Conservation (phyloP, 35 echinoderm and acorn worm genomes). For the Ophiothrix spiculata region DNA sequence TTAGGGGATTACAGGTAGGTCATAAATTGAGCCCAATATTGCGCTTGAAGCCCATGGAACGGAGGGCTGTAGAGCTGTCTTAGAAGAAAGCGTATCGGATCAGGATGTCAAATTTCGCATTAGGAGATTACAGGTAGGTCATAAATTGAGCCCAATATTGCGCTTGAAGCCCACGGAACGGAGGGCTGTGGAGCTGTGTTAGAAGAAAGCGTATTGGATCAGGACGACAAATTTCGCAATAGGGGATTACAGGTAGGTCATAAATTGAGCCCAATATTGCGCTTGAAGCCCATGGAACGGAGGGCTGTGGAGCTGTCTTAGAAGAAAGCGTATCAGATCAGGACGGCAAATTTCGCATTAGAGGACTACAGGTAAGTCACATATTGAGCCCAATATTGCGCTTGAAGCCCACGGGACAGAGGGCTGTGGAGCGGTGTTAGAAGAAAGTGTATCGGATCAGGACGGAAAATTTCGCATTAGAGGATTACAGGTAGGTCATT, state of each 20-base stretch:
- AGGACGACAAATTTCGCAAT: slow-evolving; percentile 79
- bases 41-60: slow-evolving; percentile 62
- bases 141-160: slow-evolving; percentile 40
- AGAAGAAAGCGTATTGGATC: slow-evolving; percentile 71
- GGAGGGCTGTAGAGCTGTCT: slow-evolving; percentile 52
- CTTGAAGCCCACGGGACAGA: slow-evolving; percentile 63
- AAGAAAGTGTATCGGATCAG: slow-evolving; percentile 72
- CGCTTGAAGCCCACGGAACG: slow-evolving; percentile 60
- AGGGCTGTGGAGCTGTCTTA: slow-evolving; percentile 56
- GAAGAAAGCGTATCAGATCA: slow-evolving; percentile 76
- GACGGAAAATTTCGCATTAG: slow-evolving; percentile 86
- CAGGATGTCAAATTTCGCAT: slow-evolving; percentile 82
- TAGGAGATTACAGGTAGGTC: slow-evolving; percentile 75
- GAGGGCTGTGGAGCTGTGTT: slow-evolving; percentile 61
- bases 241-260: slow-evolving; percentile 76
- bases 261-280: slow-evolving; percentile 62
- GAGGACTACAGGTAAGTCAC: slow-evolving; percentile 87
- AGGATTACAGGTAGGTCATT: slow-evolving; percentile 81
- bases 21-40: slow-evolving; percentile 38
- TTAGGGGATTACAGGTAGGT: slow-evolving; percentile 84
- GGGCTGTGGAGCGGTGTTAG: slow-evolving; percentile 62
- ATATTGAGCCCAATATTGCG: slow-evolving; percentile 58
- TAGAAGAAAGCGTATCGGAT: slow-evolving; percentile 78
- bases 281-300: slow-evolving; percentile 60
- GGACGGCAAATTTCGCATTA: slow-evolving; percentile 82